Conservation (phyloP, 2,797 vertebrate genomes). For the Lagodon rhomboides region DNA sequence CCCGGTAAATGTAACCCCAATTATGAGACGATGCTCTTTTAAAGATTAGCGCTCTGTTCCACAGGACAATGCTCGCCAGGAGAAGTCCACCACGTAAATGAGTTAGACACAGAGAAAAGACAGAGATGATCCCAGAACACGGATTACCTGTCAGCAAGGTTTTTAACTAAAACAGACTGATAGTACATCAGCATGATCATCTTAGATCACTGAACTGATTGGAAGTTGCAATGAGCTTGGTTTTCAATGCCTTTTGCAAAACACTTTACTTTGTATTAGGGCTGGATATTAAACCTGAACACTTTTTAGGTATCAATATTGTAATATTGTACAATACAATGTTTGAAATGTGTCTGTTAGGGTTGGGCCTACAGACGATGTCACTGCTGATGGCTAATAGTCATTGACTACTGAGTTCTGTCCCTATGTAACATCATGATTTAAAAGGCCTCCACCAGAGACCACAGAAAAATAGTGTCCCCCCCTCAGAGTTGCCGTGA, state of each 20-base stretch:
- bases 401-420: too few relatives aligned
- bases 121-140: constrained; percentile 25
- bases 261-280: constrained; percentile 6
- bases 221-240: neutral
- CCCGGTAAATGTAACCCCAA: constrained; percentile 30
- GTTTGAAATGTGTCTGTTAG: neutral
- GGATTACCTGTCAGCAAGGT: constrained; percentile 45
- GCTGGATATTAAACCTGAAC: neutral
- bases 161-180: constrained; percentile 30
- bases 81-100: constrained; percentile 47
- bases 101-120: constrained; percentile 31
- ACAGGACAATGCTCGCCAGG: constrained; percentile 41
- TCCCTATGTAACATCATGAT: too few relatives aligned
- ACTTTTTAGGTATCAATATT: neutral
- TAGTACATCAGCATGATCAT: constrained; percentile 25
- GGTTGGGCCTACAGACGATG: too few relatives aligned
- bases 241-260: constrained; percentile 8
- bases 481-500: too few relatives aligned
- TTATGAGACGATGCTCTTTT: constrained; percentile 47
- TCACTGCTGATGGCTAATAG: too few relatives aligned
- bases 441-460: too few relatives aligned
- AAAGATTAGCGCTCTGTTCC: constrained; percentile 38
- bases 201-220: constrained; percentile 7
- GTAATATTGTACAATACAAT: too few relatives aligned
- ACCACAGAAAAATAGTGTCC: too few relatives aligned